Base-by-base conservation (phyloP, 2,888 invertebrate species). In the Choristoneura rosaceana region DNA sequence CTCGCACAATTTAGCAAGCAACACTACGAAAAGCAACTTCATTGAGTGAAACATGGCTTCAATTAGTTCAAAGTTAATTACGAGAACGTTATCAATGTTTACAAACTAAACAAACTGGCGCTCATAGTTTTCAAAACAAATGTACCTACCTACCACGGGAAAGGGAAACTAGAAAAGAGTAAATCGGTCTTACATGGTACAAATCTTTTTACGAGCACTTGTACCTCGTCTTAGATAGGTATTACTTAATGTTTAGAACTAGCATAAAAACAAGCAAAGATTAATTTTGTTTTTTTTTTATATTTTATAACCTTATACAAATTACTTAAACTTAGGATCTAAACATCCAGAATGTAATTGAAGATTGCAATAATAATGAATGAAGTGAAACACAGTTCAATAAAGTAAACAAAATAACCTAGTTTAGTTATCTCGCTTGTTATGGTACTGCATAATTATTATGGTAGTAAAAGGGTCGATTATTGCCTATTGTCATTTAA, bases 41-140 rank as follows among this genome's bases (percentile, higher is more conserved):
- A 45, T 62, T 45, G 14, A 43, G 45, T 43, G n/a, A 62, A 62
- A 45, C 62, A 62, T 62, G 43, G 43, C 25, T 45, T 45, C 62
- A 45, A 62, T 62, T 62, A 61, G 45, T 45, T 45, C 62, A 4
- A 62, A 45, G 33, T 41, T 60, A 60, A 25, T n/a, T 62, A 43
- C 25, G 12, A 33, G 25, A n/a, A 7, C 33, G 45, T 62, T 62
- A 62, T 62, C 62, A 14, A 45, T 33, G 17, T 62, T 62, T 62
- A 62, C 62, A 25, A 62, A 62, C 62, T 14, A 14, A 43, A 25
- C 17, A 38, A n/a, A 5, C 14, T 33, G 25, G 25, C 62, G 8
- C 8, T 45, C n/a, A 8, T 62, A 34, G 7, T 25, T 45, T 62
- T 45, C 41, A 62, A 62, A 62, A 62, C 62, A 55, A 55, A 8